phyloP scores from a whole-genome alignment of 2,113 vertebrate genomes.

The Oncorhynchus keta region DNA sequence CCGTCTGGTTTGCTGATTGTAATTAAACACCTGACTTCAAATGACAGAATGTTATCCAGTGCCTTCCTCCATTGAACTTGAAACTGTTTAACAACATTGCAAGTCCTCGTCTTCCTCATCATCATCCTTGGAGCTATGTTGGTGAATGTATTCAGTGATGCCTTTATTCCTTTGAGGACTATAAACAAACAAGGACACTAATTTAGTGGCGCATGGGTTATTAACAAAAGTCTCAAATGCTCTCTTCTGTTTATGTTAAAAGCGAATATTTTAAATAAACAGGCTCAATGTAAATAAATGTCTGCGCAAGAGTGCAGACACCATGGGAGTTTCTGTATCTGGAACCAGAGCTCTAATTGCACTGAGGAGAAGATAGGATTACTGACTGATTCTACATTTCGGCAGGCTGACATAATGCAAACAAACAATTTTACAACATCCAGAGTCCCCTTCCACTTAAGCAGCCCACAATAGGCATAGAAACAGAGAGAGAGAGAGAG shows the following conservation, averaged over 20 bases:
- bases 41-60: background rate
- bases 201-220: constrained; percentile 36
- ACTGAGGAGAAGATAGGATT: constrained; percentile 59
- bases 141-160: constrained; percentile 41
- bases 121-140: constrained; percentile 14
- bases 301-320: constrained; percentile 47
- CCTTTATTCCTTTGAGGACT: constrained; percentile 22
- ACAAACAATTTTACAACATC: constrained; percentile 68
- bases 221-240: constrained; percentile 57
- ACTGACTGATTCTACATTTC: constrained; percentile 57
- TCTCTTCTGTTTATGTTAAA: constrained; percentile 73
- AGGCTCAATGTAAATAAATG: constrained; percentile 75
- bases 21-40: background rate
- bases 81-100: background rate
- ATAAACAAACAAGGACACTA: constrained; percentile 40
- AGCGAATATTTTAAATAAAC: constrained; percentile 74
- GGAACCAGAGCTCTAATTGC: constrained; percentile 64
- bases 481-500: background rate
- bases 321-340: constrained; percentile 59
- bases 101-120: background rate
- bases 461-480: constrained; percentile 6
- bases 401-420: constrained; percentile 32
- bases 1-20: too few relatives aligned
- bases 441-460: constrained; percentile 38
- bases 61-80: background rate